These are phyloP conservation scores for Tachystola acroxantha DNA, from an alignment of 2,888 invertebrate genomes.

Conservation along the genomic window DNA sequence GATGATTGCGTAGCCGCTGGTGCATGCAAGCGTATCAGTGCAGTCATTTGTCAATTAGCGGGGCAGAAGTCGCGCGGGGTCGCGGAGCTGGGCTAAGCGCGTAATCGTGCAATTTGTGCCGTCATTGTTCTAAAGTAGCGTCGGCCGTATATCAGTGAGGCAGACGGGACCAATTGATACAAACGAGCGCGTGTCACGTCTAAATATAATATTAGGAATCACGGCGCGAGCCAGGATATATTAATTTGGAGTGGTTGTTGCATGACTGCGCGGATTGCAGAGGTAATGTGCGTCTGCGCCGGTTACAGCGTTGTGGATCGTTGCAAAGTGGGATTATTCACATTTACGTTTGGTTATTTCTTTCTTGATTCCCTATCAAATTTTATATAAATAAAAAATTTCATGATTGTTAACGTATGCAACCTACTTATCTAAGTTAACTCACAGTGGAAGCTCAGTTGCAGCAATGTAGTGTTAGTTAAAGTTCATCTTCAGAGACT, in stretches of 20 bases:
- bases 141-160: slow-evolving; percentile 72
- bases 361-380: no score
- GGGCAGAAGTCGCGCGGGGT: slow-evolving; percentile 50
- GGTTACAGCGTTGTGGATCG: slow-evolving; percentile 21
- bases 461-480: no score
- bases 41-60: slow-evolving; percentile 56
- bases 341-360: no score
- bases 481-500: no score
- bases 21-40: slow-evolving; percentile 55
- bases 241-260: slow-evolving; percentile 72
- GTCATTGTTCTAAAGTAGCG: slow-evolving; percentile 77
- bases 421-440: background rate
- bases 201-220: slow-evolving; percentile 79
- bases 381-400: no score
- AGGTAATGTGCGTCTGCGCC: slow-evolving; percentile 27
- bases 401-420: no score
- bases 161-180: slow-evolving; percentile 76
- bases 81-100: slow-evolving; percentile 52
- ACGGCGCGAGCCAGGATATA: slow-evolving; percentile 78
- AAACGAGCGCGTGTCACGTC: slow-evolving; percentile 78
- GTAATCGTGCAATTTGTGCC: slow-evolving; percentile 74
- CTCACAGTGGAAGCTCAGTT: no score
- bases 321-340: no score
- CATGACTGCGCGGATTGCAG: slow-evolving; percentile 51
- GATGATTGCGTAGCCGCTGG: slow-evolving; percentile 28